phyloP scores from a whole-genome alignment of 2,888 invertebrate genomes.

The Digitonthophagus gazella region DNA sequence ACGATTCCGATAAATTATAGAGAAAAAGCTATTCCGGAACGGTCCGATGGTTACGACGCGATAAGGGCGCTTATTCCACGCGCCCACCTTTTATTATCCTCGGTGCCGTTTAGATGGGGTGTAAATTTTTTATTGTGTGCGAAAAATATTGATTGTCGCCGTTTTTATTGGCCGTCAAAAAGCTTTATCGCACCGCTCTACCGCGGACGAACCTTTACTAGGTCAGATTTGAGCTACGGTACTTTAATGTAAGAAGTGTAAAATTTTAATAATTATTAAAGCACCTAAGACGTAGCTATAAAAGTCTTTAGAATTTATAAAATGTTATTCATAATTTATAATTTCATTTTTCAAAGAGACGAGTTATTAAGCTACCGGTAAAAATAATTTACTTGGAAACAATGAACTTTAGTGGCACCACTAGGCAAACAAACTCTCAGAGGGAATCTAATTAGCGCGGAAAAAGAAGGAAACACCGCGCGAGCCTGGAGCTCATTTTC shows the following conservation, averaged over 20 bases:
- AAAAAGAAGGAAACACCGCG: neutral
- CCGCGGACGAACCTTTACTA: neutral
- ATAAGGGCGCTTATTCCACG: neutral
- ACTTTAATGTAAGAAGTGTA: neutral
- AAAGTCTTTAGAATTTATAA: no score
- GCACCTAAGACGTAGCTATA: no score
- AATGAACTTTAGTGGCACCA: neutral
- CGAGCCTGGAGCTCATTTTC: neutral
- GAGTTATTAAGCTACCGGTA: no score
- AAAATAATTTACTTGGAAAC: neutral
- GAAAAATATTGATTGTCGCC: neutral
- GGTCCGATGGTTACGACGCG: neutral
- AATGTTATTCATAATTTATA: no score
- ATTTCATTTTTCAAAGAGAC: no score
- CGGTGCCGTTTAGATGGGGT: neutral
- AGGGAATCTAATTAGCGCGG: neutral
- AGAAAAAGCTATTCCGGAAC: neutral
- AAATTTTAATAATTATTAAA: neutral
- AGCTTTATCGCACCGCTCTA: neutral
- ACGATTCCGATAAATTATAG: neutral
- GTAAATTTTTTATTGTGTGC: neutral
- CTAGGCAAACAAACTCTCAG: neutral
- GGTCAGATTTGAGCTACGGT: neutral
- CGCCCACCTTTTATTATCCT: neutral
- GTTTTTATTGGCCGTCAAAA: neutral